Conservation (phyloP, 2,888 invertebrate genomes). For the Idaea dimidiata region DNA sequence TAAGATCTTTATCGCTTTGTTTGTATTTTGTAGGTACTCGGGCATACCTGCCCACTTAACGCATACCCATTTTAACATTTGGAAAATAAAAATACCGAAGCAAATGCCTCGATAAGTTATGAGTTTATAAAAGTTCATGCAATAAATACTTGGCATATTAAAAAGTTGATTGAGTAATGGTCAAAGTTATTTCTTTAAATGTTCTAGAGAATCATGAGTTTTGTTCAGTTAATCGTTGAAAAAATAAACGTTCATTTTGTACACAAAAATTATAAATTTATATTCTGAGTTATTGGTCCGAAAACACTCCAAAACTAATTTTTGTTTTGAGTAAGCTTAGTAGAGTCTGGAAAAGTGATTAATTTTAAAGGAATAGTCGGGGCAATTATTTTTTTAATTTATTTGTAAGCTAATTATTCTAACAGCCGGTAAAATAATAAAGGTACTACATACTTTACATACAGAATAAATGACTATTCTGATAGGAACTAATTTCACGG, state of each 20-base stretch:
- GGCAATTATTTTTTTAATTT: too few species aligned
- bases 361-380: too few species aligned
- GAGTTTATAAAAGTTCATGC: not conserved
- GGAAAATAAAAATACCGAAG: not conserved
- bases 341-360: too few species aligned
- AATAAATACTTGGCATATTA: not conserved
- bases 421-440: too few species aligned
- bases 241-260: conserved; percentile 7
- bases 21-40: not conserved
- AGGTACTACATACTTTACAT: too few species aligned
- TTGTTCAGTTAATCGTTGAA: conserved; percentile 7
- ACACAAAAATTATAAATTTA: too few species aligned
- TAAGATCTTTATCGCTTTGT: not conserved
- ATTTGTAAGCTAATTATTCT: too few species aligned
- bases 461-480: too few species aligned
- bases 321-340: too few species aligned
- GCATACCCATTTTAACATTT: not conserved
- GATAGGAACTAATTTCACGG: too few species aligned
- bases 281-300: too few species aligned
- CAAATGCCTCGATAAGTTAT: not conserved
- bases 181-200: not conserved
- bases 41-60: not conserved
- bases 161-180: not conserved
- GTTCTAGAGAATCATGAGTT: not conserved
- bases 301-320: too few species aligned